Percentiles rank a stretch among this genome's conserved stretches.
Conservation (phyloP, 1,140 invertebrate genomes). For the Leptinotarsa texana region DNA sequence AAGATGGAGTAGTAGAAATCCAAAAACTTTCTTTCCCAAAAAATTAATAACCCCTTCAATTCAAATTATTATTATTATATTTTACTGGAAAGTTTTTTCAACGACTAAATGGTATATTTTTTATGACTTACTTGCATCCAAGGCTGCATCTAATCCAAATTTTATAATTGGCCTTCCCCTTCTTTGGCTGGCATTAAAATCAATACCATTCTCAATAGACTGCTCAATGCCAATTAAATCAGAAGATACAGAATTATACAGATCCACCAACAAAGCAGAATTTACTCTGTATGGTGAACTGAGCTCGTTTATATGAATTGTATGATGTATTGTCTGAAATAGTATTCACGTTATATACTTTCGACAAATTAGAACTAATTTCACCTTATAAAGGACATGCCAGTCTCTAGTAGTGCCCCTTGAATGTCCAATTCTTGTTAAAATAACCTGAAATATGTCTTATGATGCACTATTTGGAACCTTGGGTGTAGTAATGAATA, state of each 20-base stretch:
- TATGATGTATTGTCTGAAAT: constrained; percentile 51
- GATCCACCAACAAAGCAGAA: constrained; percentile 40
- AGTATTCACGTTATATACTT: too few species aligned
- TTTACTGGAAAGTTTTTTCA: too few species aligned
- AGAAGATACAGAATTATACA: constrained; percentile 41
- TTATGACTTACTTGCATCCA: constrained; percentile 48
- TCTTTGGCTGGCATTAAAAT: constrained; percentile 43
- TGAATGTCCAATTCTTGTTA: constrained; percentile 64
- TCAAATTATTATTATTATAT: too few species aligned
- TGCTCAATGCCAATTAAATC: constrained; percentile 46
- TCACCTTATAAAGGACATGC: constrained; percentile 67
- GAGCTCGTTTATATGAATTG: constrained; percentile 46
- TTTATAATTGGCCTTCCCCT: constrained; percentile 44
- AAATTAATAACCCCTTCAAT: too few species aligned
- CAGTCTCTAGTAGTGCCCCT: constrained; percentile 68
- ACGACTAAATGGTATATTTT: not conserved
- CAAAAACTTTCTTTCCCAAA: too few species aligned
- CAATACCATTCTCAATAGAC: constrained; percentile 47
- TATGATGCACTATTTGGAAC: too few species aligned
- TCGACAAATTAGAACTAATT: constrained; percentile 29
- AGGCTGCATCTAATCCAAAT: constrained; percentile 45
- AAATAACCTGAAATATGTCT: constrained; percentile 56
- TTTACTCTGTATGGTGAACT: constrained; percentile 38
- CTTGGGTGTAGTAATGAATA: too few species aligned
- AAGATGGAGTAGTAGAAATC: too few species aligned